Percentiles rank a stretch among this genome's conserved stretches.
Evolutionary conservation across 1,140 invertebrate species (phyloP).

Genomic region (Hyposmocoma kahamanoa): DNA sequence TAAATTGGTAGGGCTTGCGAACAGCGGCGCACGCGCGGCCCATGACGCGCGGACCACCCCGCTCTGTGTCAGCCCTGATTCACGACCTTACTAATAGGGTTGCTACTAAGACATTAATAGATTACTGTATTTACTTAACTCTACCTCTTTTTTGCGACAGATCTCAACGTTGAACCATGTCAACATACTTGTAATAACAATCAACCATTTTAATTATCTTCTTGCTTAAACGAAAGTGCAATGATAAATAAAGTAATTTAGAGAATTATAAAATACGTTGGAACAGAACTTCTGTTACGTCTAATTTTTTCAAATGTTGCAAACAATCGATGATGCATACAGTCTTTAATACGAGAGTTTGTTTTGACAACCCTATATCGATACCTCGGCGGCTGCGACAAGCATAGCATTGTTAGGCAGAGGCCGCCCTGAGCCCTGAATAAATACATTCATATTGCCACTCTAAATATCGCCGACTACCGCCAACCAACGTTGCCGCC

Average conservation of each 20-base stretch:
- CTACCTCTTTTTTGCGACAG: too few relatives aligned
- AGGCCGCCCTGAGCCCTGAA: constrained; percentile 59
- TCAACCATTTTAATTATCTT: too few relatives aligned
- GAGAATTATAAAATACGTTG: too few relatives aligned
- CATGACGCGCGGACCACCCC: constrained; percentile 49
- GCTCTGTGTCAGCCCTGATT: constrained; percentile 64
- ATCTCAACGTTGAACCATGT: too few relatives aligned
- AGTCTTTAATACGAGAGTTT: too few relatives aligned
- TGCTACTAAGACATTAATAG: constrained; percentile 14
- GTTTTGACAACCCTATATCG: too few relatives aligned
- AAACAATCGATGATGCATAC: background rate
- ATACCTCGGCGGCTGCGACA: constrained; percentile 44
- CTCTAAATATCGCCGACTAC: constrained; percentile 59
- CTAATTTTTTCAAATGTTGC: too few relatives aligned
- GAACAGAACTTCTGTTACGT: too few relatives aligned
- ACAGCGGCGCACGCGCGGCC: constrained; percentile 33
- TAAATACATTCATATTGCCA: constrained; percentile 73
- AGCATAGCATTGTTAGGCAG: constrained; percentile 71
- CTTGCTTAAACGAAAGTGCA: too few relatives aligned
- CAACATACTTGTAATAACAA: too few relatives aligned
- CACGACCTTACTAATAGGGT: constrained; percentile 49
- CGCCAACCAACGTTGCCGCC: constrained; percentile 18
- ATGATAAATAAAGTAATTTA: too few relatives aligned
- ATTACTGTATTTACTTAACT: too few relatives aligned
- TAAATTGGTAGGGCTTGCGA: constrained; percentile 51